These are phyloP conservation scores for Eupithecia exiguata DNA, from an alignment of 2,888 invertebrate species.

Conservation along the genomic window DNA sequence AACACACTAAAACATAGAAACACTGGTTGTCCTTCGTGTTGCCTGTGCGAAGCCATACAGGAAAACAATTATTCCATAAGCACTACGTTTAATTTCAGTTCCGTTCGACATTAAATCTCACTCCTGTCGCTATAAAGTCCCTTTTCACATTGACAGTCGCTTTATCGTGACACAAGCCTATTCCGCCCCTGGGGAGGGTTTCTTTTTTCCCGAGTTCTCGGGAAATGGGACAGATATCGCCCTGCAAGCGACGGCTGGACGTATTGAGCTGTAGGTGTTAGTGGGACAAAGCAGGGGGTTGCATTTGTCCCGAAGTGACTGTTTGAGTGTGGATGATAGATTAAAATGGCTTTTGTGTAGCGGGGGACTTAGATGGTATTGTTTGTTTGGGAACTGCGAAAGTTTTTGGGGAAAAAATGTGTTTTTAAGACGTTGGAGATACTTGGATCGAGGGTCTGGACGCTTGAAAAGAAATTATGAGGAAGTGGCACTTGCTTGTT, in stretches of 20 bases:
- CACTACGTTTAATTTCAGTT: constrained; percentile 1
- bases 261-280: constrained; percentile 44
- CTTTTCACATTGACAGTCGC: constrained; percentile 11
- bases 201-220: constrained; percentile 50
- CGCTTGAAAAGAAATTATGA: neutral
- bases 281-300: constrained; percentile 34
- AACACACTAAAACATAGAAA: neutral
- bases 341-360: constrained; percentile 27
- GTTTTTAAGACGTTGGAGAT: neutral
- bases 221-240: constrained; percentile 56
- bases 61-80: neutral
- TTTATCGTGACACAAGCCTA: constrained; percentile 18
- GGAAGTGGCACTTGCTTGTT: neutral
- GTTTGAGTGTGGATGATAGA: constrained; percentile 34
- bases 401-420: constrained; percentile 7
- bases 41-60: neutral
- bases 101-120: constrained; percentile 18
- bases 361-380: constrained; percentile 17
- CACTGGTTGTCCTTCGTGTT: neutral
- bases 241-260: constrained; percentile 48
- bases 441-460: neutral
- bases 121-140: neutral
- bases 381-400: constrained; percentile 11
- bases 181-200: constrained; percentile 40
- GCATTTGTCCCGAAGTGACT: constrained; percentile 30